A percentile compares a stretch with the other conserved stretches of the same genome.
These are phyloP conservation scores for Zalophus californianus DNA, from an alignment of 2,797 vertebrate genomes.

Conservation along the genomic window DNA sequence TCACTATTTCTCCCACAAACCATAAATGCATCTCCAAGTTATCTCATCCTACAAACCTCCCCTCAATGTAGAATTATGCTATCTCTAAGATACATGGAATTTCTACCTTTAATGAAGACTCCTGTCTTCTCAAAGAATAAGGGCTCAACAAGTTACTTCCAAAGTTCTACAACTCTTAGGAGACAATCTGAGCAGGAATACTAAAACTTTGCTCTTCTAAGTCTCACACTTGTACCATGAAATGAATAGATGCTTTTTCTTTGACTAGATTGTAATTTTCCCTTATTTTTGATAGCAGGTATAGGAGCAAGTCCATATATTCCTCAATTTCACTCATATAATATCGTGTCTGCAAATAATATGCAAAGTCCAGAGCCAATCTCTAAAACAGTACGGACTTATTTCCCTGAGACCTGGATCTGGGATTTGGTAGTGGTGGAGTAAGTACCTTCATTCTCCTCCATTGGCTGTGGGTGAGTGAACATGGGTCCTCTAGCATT, in stretches of 20 bases:
- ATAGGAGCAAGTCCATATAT: accelerated
- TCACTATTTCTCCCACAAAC: background rate
- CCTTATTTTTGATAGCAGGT: background rate
- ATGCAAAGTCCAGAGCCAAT: background rate
- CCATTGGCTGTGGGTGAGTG: background rate
- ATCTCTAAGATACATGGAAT: background rate
- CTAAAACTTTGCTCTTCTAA: background rate
- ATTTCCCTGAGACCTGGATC: constrained; percentile 88
- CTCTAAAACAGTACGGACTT: constrained; percentile 76
- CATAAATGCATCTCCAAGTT: background rate
- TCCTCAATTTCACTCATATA: accelerated
- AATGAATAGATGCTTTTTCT: background rate
- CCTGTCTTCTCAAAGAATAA: background rate
- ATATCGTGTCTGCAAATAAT: accelerated
- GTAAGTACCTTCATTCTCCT: constrained; percentile 69
- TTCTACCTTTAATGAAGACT: background rate
- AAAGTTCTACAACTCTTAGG: background rate
- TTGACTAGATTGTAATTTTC: background rate
- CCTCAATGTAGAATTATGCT: background rate
- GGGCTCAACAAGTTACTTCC: background rate
- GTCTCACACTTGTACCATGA: background rate
- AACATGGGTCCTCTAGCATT: background rate
- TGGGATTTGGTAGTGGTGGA: constrained; percentile 78
- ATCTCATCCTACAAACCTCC: background rate
- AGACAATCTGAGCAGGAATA: background rate